Evolutionary conservation across 2,113 vertebrate species (phyloP), one percentile per base, ranked within the genome.

Genomic region (Pardalotus punctatus): DNA sequence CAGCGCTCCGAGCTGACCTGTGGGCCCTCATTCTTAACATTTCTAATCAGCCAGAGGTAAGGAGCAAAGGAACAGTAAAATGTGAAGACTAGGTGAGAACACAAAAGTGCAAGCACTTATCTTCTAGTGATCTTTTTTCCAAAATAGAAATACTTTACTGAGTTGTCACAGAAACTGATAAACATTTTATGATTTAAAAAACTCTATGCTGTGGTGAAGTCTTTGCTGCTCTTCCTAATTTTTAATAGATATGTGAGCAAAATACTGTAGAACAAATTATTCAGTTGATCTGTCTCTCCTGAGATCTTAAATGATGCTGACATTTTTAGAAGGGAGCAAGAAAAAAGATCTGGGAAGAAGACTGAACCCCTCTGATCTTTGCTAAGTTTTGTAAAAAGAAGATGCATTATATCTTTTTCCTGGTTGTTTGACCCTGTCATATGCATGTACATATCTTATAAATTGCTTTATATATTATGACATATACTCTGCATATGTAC

Each of bases 11-110:
- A 71, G 99, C 99, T 4, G 98, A 99, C 45, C 94, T 99, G 60
- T 99, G 99, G 99, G 98, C 98, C 25, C 98, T 99, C 91, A 99
- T 99, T 90, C 97, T 99, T 40, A 99, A 99, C 94, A 97, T 98
- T 89, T 99, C 98, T 36, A 99, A 98, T 96, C 98, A 99, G 82
- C 98, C 98, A 25, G 99, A 99, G 99, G 99, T 99, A 98, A 97
- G 98, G 50, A 40, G 45, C 17, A 73, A 78, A 79, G 51, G 19
- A 17, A 61, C 12, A 85, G 15, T 76, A 57, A 82, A 88, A 81
- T 50, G 28, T 7, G 14, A 43, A 45, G 47, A 27, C 51, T 69
- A 10, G 38, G 14, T 79, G 67, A 62, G 86, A 90, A 29, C 38
- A 40, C 3, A 53, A 2, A 60, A 38, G 11, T 61, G 17, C 11